Percentiles rank a stretch among this genome's conserved stretches.
Evolutionary conservation across 2,888 invertebrate genomes (phyloP).

Genomic region (Lampropteryx suffumata): DNA sequence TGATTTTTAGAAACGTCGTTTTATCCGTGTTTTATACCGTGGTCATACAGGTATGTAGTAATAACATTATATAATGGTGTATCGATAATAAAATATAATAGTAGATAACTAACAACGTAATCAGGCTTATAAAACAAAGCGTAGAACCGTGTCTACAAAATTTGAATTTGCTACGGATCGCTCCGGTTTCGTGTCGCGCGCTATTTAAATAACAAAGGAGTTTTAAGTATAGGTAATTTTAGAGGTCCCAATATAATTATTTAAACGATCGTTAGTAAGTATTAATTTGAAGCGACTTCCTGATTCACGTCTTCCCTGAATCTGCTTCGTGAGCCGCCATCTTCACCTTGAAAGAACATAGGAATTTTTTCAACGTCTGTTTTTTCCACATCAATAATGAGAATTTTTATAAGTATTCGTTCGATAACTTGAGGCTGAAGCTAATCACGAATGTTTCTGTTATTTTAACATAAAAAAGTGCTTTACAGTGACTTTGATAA

Average conservation of each 20-base stretch:
- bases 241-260: slow-evolving; percentile 23
- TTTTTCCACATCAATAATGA: slow-evolving; percentile 70
- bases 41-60: too few species aligned
- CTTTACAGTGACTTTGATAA: slow-evolving; percentile 55
- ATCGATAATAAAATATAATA: too few species aligned
- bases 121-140: slow-evolving; percentile 16
- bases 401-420: slow-evolving; percentile 72
- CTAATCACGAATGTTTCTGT: slow-evolving; percentile 70
- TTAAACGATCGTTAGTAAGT: slow-evolving; percentile 50
- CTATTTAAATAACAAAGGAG: slow-evolving; percentile 17
- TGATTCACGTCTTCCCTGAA: slow-evolving; percentile 72
- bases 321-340: slow-evolving; percentile 69
- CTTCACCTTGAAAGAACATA: slow-evolving; percentile 75
- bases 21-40: too few species aligned
- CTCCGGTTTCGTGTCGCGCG: slow-evolving; percentile 20
- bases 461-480: slow-evolving; percentile 52
- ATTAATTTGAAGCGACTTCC: slow-evolving; percentile 64
- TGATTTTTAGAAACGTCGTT: too few species aligned
- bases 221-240: slow-evolving; percentile 18
- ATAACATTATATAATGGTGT: too few species aligned
- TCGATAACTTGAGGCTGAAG: slow-evolving; percentile 68
- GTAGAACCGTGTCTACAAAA: slow-evolving; percentile 13
- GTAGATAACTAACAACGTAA: slow-evolving; percentile 15
- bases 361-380: slow-evolving; percentile 65
- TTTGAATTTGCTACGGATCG: slow-evolving; percentile 21